Percentiles rank a stretch among this genome's conserved stretches.
phyloP scores from a whole-genome alignment of 2,113 vertebrate genomes.

The western clawed frog (Xenopus tropicalis) region DNA sequence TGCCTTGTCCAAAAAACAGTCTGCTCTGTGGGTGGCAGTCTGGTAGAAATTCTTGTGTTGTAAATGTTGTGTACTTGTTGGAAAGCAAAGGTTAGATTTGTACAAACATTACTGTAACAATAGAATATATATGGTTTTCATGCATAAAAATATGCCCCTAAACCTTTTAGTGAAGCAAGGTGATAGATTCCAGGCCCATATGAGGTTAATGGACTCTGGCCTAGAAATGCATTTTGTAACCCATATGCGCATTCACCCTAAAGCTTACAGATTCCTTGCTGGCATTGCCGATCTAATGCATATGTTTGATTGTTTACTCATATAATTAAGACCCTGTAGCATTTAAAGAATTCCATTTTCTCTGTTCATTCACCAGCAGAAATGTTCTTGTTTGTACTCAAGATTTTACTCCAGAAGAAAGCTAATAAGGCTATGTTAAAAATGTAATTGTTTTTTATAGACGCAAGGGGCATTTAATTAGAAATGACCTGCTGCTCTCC shows the following conservation, averaged over 20 bases:
- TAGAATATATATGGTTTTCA: not conserved
- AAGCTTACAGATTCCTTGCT: not conserved
- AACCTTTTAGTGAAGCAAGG: not conserved
- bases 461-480: slow-evolving; percentile 48
- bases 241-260: not conserved
- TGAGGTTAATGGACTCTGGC: not conserved
- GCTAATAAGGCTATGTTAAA: slow-evolving; percentile 48
- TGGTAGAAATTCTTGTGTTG: not conserved
- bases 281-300: slow-evolving; percentile 8
- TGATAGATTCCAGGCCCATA: not conserved
- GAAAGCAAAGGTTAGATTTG: not conserved
- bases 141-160: not conserved
- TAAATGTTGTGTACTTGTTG: not conserved
- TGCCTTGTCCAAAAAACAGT: too few relatives aligned
- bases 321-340: slow-evolving; percentile 35
- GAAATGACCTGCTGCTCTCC: slow-evolving; percentile 48
- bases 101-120: not conserved
- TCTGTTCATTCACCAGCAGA: slow-evolving; percentile 46
- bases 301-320: slow-evolving; percentile 29
- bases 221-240: not conserved
- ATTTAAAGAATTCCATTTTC: slow-evolving; percentile 33
- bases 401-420: slow-evolving; percentile 39
- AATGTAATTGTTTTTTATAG: slow-evolving; percentile 45
- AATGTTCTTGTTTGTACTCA: slow-evolving; percentile 45
- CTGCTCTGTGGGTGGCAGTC: too few relatives aligned